Evolutionary conservation across 2,888 invertebrate species (phyloP).

Genomic region (Antheraea yamamai): DNA sequence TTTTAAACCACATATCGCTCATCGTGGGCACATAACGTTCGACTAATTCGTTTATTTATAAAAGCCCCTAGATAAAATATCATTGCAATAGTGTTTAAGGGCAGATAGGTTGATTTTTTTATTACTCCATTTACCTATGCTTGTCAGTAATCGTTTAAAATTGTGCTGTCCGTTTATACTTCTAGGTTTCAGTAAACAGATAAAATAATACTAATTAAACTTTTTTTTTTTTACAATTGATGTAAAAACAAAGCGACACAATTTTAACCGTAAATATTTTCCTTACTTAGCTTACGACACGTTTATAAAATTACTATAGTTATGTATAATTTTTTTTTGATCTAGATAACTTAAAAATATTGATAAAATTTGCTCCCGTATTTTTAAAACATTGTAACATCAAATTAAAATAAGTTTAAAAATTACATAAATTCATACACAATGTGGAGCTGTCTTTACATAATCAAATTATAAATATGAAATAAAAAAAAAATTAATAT

Average conservation of each 20-base stretch:
- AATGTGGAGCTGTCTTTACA: slow-evolving; percentile 13
- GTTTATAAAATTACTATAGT: slow-evolving; percentile 52
- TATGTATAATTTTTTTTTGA: slow-evolving; percentile 59
- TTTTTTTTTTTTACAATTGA: background rate
- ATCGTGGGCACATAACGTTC: slow-evolving; percentile 9
- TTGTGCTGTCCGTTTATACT: slow-evolving; percentile 13
- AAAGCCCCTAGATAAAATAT: background rate
- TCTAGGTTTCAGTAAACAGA: background rate
- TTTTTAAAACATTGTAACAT: background rate
- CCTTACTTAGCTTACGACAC: slow-evolving; percentile 47
- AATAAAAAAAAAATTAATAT: slow-evolving; percentile 2
- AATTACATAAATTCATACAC: slow-evolving; percentile 13
- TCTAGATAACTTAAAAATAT: slow-evolving; percentile 56
- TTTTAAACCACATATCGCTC: slow-evolving; percentile 51
- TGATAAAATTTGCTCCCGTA: slow-evolving; percentile 17
- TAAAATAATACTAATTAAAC: background rate
- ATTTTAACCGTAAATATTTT: slow-evolving; percentile 38
- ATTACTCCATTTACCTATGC: background rate
- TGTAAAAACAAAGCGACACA: slow-evolving; percentile 25
- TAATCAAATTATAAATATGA: slow-evolving; percentile 9
- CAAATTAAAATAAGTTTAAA: slow-evolving; percentile 16
- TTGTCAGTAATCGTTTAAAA: slow-evolving; percentile 19
- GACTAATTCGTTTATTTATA: background rate
- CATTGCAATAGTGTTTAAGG: background rate
- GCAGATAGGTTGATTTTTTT: background rate